phyloP scores from a whole-genome alignment of 2,113 vertebrate species.

The Dendrocopos noguchii region DNA sequence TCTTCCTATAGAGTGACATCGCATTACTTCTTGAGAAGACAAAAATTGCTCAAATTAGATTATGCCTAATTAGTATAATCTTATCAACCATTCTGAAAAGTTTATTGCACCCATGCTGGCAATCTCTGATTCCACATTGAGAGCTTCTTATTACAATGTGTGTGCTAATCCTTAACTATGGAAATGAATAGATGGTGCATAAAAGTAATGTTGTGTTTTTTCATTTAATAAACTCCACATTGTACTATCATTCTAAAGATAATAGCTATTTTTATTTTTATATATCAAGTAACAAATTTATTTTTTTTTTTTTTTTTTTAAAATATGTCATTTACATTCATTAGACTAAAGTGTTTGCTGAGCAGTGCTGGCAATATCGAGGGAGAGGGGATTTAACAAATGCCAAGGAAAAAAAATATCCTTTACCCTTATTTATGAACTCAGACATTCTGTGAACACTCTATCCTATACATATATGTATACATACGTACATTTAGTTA shows the following conservation, averaged over 20 bases:
- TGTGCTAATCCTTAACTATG: conserved; percentile 68
- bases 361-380: neutral
- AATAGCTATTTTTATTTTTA: conserved; percentile 24
- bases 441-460: neutral
- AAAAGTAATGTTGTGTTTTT: conserved; percentile 70
- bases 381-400: neutral
- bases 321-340: conserved; percentile 3
- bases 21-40: conserved; percentile 79
- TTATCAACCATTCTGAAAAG: conserved; percentile 79
- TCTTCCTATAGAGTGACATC: conserved; percentile 79
- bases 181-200: conserved; percentile 59
- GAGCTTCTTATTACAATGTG: conserved; percentile 74
- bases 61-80: conserved; percentile 84
- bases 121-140: conserved; percentile 72
- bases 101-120: conserved; percentile 76
- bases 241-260: conserved; percentile 17
- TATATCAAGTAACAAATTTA: conserved; percentile 14
- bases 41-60: conserved; percentile 84
- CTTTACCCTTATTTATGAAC: neutral
- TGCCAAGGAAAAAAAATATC: neutral
- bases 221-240: conserved; percentile 57
- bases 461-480: neutral
- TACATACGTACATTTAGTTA: neutral
- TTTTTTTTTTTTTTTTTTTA: neutral
- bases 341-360: conserved; percentile 29